Conservation (phyloP, 2,113 vertebrate genomes). For the Pipa parva region DNA sequence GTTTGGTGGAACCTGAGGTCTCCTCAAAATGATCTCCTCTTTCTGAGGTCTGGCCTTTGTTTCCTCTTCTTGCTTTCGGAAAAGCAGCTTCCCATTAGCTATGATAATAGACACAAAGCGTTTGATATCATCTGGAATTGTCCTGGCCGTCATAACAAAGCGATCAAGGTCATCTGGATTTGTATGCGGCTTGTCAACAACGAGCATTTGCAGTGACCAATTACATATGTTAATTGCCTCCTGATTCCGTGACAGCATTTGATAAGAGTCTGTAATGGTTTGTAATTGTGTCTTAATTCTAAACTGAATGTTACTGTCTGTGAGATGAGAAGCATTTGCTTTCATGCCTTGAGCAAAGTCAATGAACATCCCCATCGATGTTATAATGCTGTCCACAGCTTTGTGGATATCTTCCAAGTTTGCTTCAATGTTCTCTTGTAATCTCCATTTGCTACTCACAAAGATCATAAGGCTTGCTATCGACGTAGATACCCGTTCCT, state of each 20-base stretch:
- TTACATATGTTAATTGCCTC: slow-evolving; percentile 60
- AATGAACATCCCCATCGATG: slow-evolving; percentile 70
- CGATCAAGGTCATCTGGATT: slow-evolving; percentile 81
- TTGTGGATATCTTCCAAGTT: slow-evolving; percentile 70
- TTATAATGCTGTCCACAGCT: slow-evolving; percentile 64
- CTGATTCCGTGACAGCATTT: slow-evolving; percentile 73
- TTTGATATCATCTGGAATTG: slow-evolving; percentile 85
- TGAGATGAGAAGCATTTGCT: slow-evolving; percentile 61
- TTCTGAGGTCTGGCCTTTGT: slow-evolving; percentile 17
- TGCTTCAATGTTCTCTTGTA: slow-evolving; percentile 70
- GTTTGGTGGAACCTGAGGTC: slow-evolving; percentile 37
- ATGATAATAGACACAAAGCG: slow-evolving; percentile 85
- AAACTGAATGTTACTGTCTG: slow-evolving; percentile 70
- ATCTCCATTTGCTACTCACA: slow-evolving; percentile 85
- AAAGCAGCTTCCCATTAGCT: slow-evolving; percentile 87
- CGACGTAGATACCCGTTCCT: slow-evolving; percentile 68
- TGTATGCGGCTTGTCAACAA: slow-evolving; percentile 62
- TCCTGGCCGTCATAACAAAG: slow-evolving; percentile 84
- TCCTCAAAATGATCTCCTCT: slow-evolving; percentile 35
- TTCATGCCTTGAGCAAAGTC: slow-evolving; percentile 69
- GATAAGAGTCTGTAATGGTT: slow-evolving; percentile 71
- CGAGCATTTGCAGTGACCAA: slow-evolving; percentile 73
- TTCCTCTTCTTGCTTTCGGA: slow-evolving; percentile 57
- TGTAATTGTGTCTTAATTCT: slow-evolving; percentile 79
- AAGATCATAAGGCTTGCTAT: slow-evolving; percentile 79